Conservation (phyloP, 2,113 vertebrate genomes). For the Lethenteron camtschaticum region DNA sequence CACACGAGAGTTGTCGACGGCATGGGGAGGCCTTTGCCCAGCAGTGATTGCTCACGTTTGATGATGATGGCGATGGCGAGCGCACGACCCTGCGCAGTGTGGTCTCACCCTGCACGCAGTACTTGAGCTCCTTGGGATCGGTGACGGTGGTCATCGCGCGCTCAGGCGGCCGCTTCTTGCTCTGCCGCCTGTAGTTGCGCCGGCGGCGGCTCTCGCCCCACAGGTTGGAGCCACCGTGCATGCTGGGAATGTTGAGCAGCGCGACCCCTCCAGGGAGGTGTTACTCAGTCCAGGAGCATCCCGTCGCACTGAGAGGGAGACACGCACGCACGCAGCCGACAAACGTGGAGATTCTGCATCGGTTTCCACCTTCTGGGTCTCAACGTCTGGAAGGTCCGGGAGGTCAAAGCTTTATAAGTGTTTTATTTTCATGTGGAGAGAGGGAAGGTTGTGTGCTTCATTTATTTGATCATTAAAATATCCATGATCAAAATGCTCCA, state of each 20-base stretch:
- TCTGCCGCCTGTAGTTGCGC: conserved; percentile 48
- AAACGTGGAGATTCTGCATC: too few species aligned
- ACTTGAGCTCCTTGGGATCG: conserved; percentile 65
- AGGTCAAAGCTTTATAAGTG: too few species aligned
- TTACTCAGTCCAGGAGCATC: conserved; percentile 33
- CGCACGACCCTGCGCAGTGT: not conserved
- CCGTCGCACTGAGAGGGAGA: conserved; percentile 38
- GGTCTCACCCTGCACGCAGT: conserved; percentile 63
- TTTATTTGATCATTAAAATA: too few species aligned
- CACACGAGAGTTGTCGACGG: too few species aligned
- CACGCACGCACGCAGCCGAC: not conserved
- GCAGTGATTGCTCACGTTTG: too few species aligned
- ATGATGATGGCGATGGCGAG: not conserved
- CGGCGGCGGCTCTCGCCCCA: conserved; percentile 77
- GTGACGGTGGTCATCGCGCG: conserved; percentile 30
- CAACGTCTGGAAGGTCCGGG: too few species aligned
- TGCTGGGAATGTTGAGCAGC: conserved; percentile 79
- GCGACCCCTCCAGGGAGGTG: conserved; percentile 39
- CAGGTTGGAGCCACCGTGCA: conserved; percentile 67
- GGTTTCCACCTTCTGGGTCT: too few species aligned
- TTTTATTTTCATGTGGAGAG: too few species aligned
- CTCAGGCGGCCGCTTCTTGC: conserved; percentile 40
- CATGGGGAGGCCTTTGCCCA: not conserved
- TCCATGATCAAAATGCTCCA: too few species aligned
- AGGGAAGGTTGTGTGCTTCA: too few species aligned